Evolutionary conservation across 2,113 vertebrate genomes (phyloP).

Genomic region (Protobothrops mucrosquamatus): DNA sequence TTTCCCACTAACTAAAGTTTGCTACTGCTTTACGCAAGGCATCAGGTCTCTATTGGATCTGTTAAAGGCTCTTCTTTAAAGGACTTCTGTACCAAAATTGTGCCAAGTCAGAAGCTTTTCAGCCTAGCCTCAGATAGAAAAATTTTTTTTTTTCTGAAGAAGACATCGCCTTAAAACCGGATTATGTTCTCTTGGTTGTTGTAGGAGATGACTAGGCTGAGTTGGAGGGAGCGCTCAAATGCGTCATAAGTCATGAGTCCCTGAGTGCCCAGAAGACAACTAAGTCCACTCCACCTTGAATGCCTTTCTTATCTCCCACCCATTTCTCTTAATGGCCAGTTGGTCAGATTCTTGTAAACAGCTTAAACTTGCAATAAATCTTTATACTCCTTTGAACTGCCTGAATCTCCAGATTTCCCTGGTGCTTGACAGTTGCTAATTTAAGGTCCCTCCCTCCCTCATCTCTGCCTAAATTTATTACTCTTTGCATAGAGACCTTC

Average conservation of each 20-base stretch:
- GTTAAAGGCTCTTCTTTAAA: not conserved
- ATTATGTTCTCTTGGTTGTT: not conserved
- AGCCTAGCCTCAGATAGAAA: not conserved
- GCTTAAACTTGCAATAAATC: not conserved
- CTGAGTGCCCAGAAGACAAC: not conserved
- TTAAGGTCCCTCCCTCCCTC: not conserved
- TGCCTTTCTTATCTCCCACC: not conserved
- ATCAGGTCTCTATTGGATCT: not conserved
- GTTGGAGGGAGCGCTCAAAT: not conserved
- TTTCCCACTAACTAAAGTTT: not conserved
- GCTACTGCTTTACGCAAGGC: not conserved
- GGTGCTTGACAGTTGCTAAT: not conserved
- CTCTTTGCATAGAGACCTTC: not conserved
- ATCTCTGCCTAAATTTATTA: not conserved
- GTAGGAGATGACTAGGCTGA: not conserved
- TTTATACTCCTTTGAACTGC: not conserved
- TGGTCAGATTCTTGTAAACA: not conserved
- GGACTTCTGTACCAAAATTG: not conserved
- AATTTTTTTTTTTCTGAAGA: not conserved
- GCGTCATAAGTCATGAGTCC: not conserved
- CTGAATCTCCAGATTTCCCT: not conserved
- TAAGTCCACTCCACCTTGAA: not conserved
- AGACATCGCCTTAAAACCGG: not conserved
- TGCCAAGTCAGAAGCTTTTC: not conserved
- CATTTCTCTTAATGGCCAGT: not conserved